Evolutionary conservation across 2,113 vertebrate genomes (phyloP).

Genomic region (Clinocottus analis): DNA sequence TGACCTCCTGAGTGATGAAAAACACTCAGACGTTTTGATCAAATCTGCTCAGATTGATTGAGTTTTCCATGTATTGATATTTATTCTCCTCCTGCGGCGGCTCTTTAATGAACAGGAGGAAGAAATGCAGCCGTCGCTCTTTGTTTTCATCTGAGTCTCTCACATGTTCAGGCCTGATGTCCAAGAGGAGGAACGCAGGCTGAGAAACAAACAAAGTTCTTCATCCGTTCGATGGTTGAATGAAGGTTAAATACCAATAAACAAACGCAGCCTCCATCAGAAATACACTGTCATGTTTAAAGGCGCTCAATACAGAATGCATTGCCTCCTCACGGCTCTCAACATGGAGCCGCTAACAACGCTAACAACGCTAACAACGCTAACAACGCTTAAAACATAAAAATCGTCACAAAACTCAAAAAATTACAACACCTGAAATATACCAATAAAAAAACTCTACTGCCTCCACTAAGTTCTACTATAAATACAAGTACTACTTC

Average conservation of each 20-base stretch:
- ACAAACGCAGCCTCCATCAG: background rate
- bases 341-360: background rate
- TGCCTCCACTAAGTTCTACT: too few relatives aligned
- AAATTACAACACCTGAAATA: too few relatives aligned
- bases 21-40: constrained; percentile 7
- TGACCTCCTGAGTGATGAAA: constrained; percentile 23
- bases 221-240: background rate
- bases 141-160: background rate
- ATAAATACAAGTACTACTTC: too few relatives aligned
- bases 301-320: background rate
- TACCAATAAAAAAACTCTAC: too few relatives aligned
- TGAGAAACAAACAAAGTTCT: background rate
- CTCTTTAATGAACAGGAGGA: background rate
- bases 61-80: constrained; percentile 20
- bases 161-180: background rate
- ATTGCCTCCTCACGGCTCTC: background rate
- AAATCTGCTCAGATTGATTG: constrained; percentile 19
- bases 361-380: background rate
- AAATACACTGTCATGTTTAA: background rate
- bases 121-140: background rate
- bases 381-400: background rate
- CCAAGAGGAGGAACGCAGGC: background rate
- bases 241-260: background rate
- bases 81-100: background rate
- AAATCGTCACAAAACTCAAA: too few relatives aligned